Percentiles rank a stretch among this genome's conserved stretches.
Evolutionary conservation across 2,797 vertebrate genomes (phyloP).

Genomic region (Ctenochaetus hawaiiensis): DNA sequence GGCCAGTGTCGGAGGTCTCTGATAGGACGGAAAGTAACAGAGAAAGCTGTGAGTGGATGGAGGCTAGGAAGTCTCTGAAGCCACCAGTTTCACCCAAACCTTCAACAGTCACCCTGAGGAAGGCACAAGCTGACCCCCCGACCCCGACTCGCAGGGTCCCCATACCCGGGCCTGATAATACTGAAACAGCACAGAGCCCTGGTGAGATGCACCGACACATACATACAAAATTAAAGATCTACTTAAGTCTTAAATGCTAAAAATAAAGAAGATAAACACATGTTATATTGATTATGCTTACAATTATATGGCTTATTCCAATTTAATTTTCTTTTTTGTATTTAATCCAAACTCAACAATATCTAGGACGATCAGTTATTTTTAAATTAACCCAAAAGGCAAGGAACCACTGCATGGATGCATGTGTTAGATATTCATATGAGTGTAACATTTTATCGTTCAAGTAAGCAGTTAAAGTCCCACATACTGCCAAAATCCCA

Average conservation of each 20-base stretch:
- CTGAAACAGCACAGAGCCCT: constrained; percentile 83
- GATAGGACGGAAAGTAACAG: constrained; percentile 68
- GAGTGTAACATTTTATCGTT: too few species aligned
- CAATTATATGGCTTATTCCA: neutral
- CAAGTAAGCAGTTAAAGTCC: too few species aligned
- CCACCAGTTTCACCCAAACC: constrained; percentile 95
- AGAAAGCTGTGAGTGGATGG: constrained; percentile 82
- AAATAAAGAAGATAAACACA: neutral
- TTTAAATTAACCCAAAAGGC: too few species aligned
- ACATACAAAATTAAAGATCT: neutral
- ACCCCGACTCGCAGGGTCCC: constrained; percentile 91
- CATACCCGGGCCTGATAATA: constrained; percentile 88
- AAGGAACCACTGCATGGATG: too few species aligned
- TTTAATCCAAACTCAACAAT: neutral
- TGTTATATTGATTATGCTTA: neutral
- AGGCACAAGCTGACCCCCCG: constrained; percentile 86
- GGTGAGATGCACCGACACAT: constrained; percentile 79
- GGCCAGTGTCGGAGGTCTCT: constrained; percentile 86
- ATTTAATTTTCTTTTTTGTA: neutral
- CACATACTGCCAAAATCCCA: too few species aligned
- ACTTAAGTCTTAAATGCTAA: neutral
- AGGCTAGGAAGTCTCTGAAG: constrained; percentile 88
- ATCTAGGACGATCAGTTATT: too few species aligned
- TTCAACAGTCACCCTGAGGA: constrained; percentile 78
- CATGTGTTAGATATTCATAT: too few species aligned